A percentile compares a stretch with the other conserved stretches of the same genome.
phyloP scores from a whole-genome alignment of 2,888 invertebrate genomes.

The Ametastegia equiseti region DNA sequence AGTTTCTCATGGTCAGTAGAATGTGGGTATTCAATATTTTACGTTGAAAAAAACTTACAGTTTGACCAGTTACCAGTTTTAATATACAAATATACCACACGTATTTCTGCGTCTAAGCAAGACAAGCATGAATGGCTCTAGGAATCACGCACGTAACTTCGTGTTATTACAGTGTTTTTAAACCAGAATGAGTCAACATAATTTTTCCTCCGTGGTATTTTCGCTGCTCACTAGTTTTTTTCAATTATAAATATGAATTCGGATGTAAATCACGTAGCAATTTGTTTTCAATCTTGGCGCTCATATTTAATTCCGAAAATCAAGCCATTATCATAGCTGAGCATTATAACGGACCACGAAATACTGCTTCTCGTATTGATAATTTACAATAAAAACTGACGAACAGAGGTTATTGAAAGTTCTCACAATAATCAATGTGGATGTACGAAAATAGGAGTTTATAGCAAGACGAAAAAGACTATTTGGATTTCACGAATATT shows the following conservation, averaged over 20 bases:
- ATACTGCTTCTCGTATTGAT: neutral
- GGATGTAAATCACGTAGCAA: neutral
- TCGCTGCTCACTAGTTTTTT: neutral
- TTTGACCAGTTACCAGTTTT: neutral
- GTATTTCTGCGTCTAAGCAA: no score
- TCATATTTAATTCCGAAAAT: neutral
- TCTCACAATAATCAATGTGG: no score
- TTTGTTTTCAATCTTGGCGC: neutral
- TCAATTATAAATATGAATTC: neutral
- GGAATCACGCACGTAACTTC: neutral
- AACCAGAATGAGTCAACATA: neutral
- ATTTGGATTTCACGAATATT: no score
- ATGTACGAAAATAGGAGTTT: no score
- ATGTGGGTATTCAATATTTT: neutral
- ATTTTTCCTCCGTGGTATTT: neutral
- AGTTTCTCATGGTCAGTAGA: neutral
- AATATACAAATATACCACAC: no score
- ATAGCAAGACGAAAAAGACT: no score
- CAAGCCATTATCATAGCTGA: no score
- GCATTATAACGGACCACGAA: neutral
- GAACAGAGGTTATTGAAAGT: neutral
- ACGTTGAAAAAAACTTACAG: neutral
- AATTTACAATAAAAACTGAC: neutral
- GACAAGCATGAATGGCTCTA: no score
- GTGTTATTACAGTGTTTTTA: neutral